phyloP scores from a whole-genome alignment of 2,797 vertebrate species.

The Vespertilio murinus region DNA sequence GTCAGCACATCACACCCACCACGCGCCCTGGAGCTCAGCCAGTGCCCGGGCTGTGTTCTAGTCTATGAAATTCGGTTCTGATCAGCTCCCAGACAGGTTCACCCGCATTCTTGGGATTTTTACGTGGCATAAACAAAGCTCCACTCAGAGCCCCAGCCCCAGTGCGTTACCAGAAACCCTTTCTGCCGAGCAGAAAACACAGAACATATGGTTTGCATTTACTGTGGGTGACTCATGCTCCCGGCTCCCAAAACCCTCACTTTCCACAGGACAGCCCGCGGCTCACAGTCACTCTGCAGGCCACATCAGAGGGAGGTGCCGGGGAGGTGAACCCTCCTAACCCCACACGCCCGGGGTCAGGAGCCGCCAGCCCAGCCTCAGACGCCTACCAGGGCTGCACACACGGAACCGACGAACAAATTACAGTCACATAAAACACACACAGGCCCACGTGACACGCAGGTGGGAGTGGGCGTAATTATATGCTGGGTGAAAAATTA shows the following conservation, averaged over 20 bases:
- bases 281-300: conserved; percentile 76
- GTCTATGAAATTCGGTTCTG: conserved; percentile 62
- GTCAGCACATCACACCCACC: conserved; percentile 19
- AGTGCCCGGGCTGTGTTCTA: conserved; percentile 10
- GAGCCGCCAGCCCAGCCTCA: neutral
- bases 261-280: conserved; percentile 75
- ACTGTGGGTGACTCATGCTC: conserved; percentile 81
- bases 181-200: conserved; percentile 31
- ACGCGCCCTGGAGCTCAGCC: neutral
- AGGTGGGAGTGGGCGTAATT: neutral
- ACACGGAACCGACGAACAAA: conserved; percentile 24
- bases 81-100: conserved; percentile 74
- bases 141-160: conserved; percentile 74
- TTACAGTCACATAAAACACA: conserved; percentile 53
- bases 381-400: conserved; percentile 6
- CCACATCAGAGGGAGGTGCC: conserved; percentile 80
- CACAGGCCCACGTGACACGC: conserved; percentile 1
- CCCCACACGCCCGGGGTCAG: conserved; percentile 53
- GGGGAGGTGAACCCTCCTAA: conserved; percentile 65
- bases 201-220: conserved; percentile 82
- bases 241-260: conserved; percentile 73
- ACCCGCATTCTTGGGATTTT: conserved; percentile 73
- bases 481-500: conserved; percentile 17
- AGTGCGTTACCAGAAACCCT: conserved; percentile 75
- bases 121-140: conserved; percentile 68